Conservation (phyloP, 2,797 vertebrate genomes). For the Pipistrellus kuhlii region DNA sequence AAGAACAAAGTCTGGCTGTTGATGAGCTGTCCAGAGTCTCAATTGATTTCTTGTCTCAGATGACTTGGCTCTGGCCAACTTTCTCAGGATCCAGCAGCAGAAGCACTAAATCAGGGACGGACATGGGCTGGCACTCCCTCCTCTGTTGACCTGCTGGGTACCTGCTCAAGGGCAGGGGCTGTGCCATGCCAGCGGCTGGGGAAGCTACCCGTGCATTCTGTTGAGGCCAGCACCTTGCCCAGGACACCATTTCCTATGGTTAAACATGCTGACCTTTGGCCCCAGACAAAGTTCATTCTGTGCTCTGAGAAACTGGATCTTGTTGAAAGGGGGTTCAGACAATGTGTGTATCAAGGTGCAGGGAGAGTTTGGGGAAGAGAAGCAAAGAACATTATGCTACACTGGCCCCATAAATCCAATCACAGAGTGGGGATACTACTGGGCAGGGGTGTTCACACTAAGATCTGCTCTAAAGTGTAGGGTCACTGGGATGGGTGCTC, state of each 20-base stretch:
- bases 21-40: background rate
- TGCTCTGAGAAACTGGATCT: background rate
- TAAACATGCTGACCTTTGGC: background rate
- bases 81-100: background rate
- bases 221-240: background rate
- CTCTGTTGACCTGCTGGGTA: background rate
- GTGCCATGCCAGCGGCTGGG: background rate
- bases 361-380: background rate
- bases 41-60: background rate
- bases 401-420: background rate
- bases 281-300: background rate
- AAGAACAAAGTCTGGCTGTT: background rate
- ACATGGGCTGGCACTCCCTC: background rate
- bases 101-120: background rate
- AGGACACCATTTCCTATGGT: too few relatives aligned
- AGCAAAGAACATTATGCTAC: background rate
- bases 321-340: background rate
- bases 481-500: background rate
- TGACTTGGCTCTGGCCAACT: background rate
- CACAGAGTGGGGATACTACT: background rate
- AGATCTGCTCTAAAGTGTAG: too few relatives aligned
- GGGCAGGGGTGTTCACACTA: background rate
- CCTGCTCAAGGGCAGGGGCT: background rate
- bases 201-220: background rate
- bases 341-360: background rate